phyloP scores from a whole-genome alignment of 2,888 invertebrate species.

The Drosophila mulleri region DNA sequence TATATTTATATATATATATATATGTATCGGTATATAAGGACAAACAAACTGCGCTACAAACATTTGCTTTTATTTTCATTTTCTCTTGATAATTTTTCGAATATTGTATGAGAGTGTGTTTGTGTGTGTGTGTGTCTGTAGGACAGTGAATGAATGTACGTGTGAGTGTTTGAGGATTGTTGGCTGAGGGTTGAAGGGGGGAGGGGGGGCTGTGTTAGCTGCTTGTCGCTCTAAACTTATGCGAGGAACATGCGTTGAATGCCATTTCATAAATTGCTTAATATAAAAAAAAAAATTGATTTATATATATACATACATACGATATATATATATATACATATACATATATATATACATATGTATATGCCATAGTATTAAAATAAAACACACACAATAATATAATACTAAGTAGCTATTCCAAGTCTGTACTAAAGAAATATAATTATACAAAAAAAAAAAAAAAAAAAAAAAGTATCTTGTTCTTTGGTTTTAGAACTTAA shows the following conservation, averaged over 20 bases:
- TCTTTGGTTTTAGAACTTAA: slow-evolving; percentile 83
- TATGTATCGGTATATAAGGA: slow-evolving; percentile 54
- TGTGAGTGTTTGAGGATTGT: slow-evolving; percentile 16
- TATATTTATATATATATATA: slow-evolving; percentile 25
- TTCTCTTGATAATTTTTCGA: slow-evolving; percentile 21
- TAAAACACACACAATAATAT: slow-evolving; percentile 66
- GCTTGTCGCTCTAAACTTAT: slow-evolving; percentile 79
- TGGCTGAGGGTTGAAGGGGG: neutral
- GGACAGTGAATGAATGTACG: slow-evolving; percentile 4
- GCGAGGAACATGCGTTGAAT: slow-evolving; percentile 82
- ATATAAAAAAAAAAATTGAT: slow-evolving; percentile 54
- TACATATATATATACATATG: slow-evolving; percentile 21
- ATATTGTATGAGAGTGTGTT: slow-evolving; percentile 6
- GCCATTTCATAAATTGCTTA: slow-evolving; percentile 56
- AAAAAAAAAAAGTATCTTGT: slow-evolving; percentile 68
- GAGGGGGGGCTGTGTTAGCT: slow-evolving; percentile 39
- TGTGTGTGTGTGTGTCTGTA: neutral
- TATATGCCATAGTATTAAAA: slow-evolving; percentile 33
- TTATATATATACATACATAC: slow-evolving; percentile 26
- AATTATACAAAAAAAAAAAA: slow-evolving; percentile 54
- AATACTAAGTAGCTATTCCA: slow-evolving; percentile 65
- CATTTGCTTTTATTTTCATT: slow-evolving; percentile 27
- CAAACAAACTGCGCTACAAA: slow-evolving; percentile 67
- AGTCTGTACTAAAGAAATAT: slow-evolving; percentile 54
- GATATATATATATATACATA: slow-evolving; percentile 24